A percentile compares a stretch with the other conserved stretches of the same genome.
These are phyloP conservation scores for Proisotoma minuta DNA, from an alignment of 2,888 invertebrate genomes.

Conservation along the genomic window DNA sequence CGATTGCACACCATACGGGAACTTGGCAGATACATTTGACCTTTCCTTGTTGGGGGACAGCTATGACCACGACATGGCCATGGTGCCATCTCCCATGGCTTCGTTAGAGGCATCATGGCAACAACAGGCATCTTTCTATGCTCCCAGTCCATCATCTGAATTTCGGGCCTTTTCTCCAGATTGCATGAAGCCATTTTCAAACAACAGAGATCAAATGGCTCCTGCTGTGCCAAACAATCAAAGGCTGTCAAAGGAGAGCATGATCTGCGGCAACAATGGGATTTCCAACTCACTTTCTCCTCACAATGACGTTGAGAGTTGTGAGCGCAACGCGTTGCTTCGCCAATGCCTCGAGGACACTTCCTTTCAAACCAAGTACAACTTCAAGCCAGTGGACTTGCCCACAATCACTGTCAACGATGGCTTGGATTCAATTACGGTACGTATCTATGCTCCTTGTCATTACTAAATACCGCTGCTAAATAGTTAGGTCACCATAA, in stretches of 20 bases:
- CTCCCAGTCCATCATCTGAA: constrained; percentile 37
- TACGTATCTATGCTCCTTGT: too few relatives aligned
- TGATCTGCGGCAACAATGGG: constrained; percentile 1
- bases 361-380: constrained; percentile 76
- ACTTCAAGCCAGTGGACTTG: constrained; percentile 71
- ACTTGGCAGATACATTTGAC: constrained; percentile 45
- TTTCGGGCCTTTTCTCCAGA: constrained; percentile 40
- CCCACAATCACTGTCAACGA: constrained; percentile 34
- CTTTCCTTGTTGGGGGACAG: constrained; percentile 42
- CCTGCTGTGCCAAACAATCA: constrained; percentile 11
- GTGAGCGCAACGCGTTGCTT: constrained; percentile 57
- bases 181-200: constrained; percentile 23
- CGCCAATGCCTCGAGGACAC: constrained; percentile 78
- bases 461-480: too few relatives aligned
- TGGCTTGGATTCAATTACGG: constrained; percentile 22
- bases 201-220: constrained; percentile 16
- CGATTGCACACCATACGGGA: constrained; percentile 27
- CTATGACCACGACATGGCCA: constrained; percentile 45
- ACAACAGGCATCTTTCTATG: constrained; percentile 43
- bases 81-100: constrained; percentile 43
- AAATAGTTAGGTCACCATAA: too few relatives aligned
- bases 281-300: constrained; percentile 22
- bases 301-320: constrained; percentile 4
- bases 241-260: background rate
- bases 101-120: constrained; percentile 43